Percentiles rank a stretch among this genome's conserved stretches.
Conservation (phyloP, 1,140 invertebrate species). For the Branchinecta lindahli region DNA sequence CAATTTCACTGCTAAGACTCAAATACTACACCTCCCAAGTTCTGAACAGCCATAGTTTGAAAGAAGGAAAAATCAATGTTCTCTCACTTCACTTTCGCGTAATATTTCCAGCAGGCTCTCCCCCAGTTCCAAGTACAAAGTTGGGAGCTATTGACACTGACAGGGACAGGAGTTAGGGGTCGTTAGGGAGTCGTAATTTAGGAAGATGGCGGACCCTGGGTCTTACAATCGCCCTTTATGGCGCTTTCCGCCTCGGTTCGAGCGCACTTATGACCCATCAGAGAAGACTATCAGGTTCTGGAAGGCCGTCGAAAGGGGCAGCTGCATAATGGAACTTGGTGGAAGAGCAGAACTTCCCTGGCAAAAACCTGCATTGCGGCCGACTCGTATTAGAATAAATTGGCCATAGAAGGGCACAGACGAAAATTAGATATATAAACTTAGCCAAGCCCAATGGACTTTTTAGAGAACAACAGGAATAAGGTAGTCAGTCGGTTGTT, state of each 20-base stretch:
- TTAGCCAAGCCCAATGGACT: too few species aligned
- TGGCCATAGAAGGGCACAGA: neutral
- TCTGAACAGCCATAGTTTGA: too few species aligned
- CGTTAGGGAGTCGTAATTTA: slow-evolving; percentile 3
- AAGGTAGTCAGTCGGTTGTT: too few species aligned
- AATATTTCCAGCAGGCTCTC: neutral
- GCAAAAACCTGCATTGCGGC: slow-evolving; percentile 9
- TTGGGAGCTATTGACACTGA: slow-evolving; percentile 7
- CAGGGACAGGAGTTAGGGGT: slow-evolving; percentile 6
- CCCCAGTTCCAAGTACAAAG: neutral
- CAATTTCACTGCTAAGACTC: too few species aligned
- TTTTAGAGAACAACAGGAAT: too few species aligned
- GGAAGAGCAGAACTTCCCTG: neutral
- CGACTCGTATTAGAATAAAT: slow-evolving; percentile 1
- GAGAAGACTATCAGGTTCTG: slow-evolving; percentile 3
- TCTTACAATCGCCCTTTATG: slow-evolving; percentile 10
- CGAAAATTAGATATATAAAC: neutral
- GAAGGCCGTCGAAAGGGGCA: neutral
- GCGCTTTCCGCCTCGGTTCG: slow-evolving; percentile 1
- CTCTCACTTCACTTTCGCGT: neutral
- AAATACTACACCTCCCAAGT: too few species aligned
- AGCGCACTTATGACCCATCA: neutral
- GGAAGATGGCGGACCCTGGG: slow-evolving; percentile 4
- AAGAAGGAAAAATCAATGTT: slow-evolving; percentile 3
- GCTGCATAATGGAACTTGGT: neutral